Percentiles rank a stretch among this genome's conserved stretches.
phyloP scores from a whole-genome alignment of 2,888 invertebrate genomes.

The Scaptomyza reducta region DNA sequence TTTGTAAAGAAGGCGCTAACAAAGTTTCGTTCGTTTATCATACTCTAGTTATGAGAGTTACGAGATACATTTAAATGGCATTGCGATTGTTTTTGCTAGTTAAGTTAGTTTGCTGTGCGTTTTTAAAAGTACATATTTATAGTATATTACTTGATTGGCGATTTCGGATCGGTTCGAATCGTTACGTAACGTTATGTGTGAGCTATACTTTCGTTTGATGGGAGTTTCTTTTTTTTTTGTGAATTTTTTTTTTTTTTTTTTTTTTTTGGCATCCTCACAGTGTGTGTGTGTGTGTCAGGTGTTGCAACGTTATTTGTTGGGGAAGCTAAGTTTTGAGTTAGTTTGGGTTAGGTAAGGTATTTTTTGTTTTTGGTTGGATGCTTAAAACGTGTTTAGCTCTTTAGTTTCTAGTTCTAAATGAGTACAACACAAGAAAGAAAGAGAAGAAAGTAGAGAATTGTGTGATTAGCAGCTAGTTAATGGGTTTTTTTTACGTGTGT shows the following conservation, averaged over 20 bases:
- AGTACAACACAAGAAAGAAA: constrained; percentile 39
- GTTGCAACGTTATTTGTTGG: constrained; percentile 26
- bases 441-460: constrained; percentile 40
- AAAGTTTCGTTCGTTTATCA: constrained; percentile 26
- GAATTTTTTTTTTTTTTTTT: constrained; percentile 39
- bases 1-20: constrained; percentile 64
- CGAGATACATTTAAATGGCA: constrained; percentile 44
- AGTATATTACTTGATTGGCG: constrained; percentile 49
- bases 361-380: constrained; percentile 28
- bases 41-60: constrained; percentile 20
- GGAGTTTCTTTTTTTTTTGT: constrained; percentile 32
- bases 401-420: constrained; percentile 56
- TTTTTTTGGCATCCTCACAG: constrained; percentile 37
- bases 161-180: constrained; percentile 44
- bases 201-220: constrained; percentile 22
- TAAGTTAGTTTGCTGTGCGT: constrained; percentile 63
- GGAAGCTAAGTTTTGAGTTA: constrained; percentile 35
- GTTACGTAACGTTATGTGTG: constrained; percentile 37
- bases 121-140: constrained; percentile 25
- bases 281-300: constrained; percentile 43
- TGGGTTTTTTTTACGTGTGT: constrained; percentile 13
- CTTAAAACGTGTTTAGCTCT: constrained; percentile 31
- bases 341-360: constrained; percentile 36
- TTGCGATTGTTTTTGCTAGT: constrained; percentile 50
- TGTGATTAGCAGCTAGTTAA: constrained; percentile 56